Conservation (phyloP, 2,797 vertebrate species). For the Enteromius mattozi region DNA sequence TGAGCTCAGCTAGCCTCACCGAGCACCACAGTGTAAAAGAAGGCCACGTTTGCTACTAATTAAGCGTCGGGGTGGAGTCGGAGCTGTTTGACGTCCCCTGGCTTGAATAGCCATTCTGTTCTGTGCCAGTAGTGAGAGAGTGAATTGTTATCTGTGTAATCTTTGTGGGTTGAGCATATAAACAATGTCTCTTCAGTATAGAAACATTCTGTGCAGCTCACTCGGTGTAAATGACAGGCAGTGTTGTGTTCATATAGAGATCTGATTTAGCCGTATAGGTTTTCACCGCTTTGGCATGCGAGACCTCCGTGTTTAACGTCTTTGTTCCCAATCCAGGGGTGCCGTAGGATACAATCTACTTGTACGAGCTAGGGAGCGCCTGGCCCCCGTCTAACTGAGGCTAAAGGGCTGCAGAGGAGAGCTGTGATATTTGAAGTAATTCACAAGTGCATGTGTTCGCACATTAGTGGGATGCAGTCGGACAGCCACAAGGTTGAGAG, state of each 20-base stretch:
- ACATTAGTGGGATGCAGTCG: slow-evolving; percentile 61
- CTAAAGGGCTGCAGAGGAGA: slow-evolving; percentile 50
- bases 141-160: slow-evolving; percentile 30
- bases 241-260: slow-evolving; percentile 25
- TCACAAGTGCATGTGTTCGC: slow-evolving; percentile 57
- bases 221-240: slow-evolving; percentile 10
- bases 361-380: not conserved
- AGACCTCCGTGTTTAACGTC: not conserved
- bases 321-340: slow-evolving; percentile 30
- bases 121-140: not conserved
- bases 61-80: slow-evolving; percentile 31
- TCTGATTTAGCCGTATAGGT: slow-evolving; percentile 16
- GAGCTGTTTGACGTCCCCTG: slow-evolving; percentile 47
- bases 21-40: slow-evolving; percentile 41
- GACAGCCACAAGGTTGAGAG: slow-evolving; percentile 64
- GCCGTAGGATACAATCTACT: slow-evolving; percentile 10
- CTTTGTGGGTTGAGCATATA: slow-evolving; percentile 25
- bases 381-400: slow-evolving; percentile 45
- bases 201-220: not conserved
- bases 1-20: slow-evolving; percentile 30
- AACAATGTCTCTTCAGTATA: slow-evolving; percentile 29
- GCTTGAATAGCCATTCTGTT: slow-evolving; percentile 52
- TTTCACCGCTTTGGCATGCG: slow-evolving; percentile 12
- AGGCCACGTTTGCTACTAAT: slow-evolving; percentile 46
- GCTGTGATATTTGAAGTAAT: slow-evolving; percentile 61